A percentile compares a stretch with the other conserved stretches of the same genome.
These are phyloP conservation scores for Automeris io DNA, from an alignment of 2,888 invertebrate genomes.

Conservation along the genomic window DNA sequence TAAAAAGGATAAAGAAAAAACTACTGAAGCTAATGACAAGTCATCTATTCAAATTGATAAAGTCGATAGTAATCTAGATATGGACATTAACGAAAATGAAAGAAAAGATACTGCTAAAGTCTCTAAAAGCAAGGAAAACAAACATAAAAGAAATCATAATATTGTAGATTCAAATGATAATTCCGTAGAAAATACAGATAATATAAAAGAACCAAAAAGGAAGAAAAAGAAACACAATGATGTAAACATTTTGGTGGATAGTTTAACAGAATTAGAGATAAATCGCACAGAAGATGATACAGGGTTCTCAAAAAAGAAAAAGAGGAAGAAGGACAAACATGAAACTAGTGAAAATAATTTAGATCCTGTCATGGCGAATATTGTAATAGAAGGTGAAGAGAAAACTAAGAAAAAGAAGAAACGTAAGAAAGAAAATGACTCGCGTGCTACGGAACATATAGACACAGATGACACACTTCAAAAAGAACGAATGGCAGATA, in stretches of 20 bases:
- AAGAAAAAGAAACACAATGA: slow-evolving; percentile 23
- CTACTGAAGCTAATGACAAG: slow-evolving; percentile 2
- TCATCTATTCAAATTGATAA: slow-evolving; percentile 1
- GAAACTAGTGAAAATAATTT: neutral
- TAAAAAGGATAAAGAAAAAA: slow-evolving; percentile 10
- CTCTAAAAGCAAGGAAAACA: slow-evolving; percentile 11
- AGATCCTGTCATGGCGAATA: neutral
- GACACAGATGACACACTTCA: slow-evolving; percentile 10
- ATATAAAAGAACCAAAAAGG: slow-evolving; percentile 19
- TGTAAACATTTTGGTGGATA: slow-evolving; percentile 13
- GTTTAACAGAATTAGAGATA: slow-evolving; percentile 13
- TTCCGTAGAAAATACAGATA: slow-evolving; percentile 9
- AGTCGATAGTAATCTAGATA: neutral
- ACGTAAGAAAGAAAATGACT: slow-evolving; percentile 5
- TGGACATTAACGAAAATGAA: slow-evolving; percentile 6
- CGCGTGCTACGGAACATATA: neutral
- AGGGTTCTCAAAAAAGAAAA: slow-evolving; percentile 24
- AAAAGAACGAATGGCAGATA: slow-evolving; percentile 8
- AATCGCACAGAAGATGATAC: slow-evolving; percentile 7
- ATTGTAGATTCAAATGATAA: slow-evolving; percentile 11
- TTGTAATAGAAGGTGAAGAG: slow-evolving; percentile 5
- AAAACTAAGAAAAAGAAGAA: slow-evolving; percentile 10
- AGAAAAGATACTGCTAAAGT: slow-evolving; percentile 7
- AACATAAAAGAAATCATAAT: slow-evolving; percentile 17
- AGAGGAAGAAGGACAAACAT: slow-evolving; percentile 22